A percentile compares a stretch with the other conserved stretches of the same genome.
phyloP scores from a whole-genome alignment of 2,797 vertebrate species.

The Helarctos malayanus region DNA sequence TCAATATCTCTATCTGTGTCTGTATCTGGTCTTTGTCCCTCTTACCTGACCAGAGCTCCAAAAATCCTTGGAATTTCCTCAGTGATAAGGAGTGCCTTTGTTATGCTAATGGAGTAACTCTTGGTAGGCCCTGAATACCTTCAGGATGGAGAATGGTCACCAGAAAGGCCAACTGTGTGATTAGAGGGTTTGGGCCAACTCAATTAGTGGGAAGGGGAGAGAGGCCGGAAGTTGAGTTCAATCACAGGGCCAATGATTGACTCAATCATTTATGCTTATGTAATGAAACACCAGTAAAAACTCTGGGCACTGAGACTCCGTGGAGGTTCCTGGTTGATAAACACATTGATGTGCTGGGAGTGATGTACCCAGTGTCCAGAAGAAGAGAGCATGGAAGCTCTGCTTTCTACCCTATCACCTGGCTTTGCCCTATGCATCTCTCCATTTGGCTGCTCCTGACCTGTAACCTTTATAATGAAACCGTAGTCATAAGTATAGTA shows the following conservation, averaged over 20 bases:
- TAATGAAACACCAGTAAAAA: background rate
- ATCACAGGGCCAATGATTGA: background rate
- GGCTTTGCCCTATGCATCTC: background rate
- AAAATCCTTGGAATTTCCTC: background rate
- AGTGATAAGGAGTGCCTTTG: background rate
- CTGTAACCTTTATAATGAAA: background rate
- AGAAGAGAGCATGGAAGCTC: background rate
- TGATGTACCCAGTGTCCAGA: background rate
- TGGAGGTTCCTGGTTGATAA: background rate
- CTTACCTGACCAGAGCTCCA: background rate
- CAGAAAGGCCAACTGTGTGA: background rate
- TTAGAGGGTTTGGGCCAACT: background rate
- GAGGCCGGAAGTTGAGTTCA: background rate
- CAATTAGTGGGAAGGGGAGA: background rate
- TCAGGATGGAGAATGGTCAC: background rate
- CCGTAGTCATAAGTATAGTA: background rate
- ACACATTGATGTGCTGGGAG: background rate
- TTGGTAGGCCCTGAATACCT: background rate
- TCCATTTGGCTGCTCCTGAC: background rate
- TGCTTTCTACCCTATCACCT: background rate
- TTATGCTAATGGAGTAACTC: background rate
- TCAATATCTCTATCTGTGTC: background rate
- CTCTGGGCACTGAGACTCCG: background rate
- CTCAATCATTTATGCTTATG: background rate
- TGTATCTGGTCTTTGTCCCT: background rate